Evolutionary conservation across 2,113 vertebrate genomes (phyloP), one percentile per base, ranked within the genome.

Genomic region (Channa argus): DNA sequence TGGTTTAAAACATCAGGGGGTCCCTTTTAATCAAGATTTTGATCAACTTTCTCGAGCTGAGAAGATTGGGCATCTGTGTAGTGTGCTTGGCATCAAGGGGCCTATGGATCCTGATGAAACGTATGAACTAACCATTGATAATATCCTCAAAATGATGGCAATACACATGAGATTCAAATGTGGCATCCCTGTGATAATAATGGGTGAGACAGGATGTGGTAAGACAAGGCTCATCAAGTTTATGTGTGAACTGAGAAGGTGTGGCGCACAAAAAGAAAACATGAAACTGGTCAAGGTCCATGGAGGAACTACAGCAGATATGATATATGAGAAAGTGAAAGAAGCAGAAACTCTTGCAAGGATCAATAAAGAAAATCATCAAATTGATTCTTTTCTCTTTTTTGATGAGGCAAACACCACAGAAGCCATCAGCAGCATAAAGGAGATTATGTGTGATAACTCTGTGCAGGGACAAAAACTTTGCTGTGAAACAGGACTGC

Each of bases 371-470:
- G 1, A 52, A 0, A 8, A 83, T 1, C 63, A 94, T 0, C 50
- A 82, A 0, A 74, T 96, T 88, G 95, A 96, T 73, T 96, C 97
- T 0, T 52, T 97, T 0, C 89, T 98, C 39, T 98, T 98, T 64
- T 96, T 97, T 0, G 97, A 98, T 0, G 97, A 98, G 47, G 96
- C 96, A 84, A 98, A 98, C 65, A 96, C 97, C 0, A 97, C 96
- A 0, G 96, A 97, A 52, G 96, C 96, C 0, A 0, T 97, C 0
- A 95, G 9, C 89, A 95, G 95, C 69, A 96, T 98, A 88, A 98
- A 98, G 79, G 97, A 97, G 64, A 53, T 96, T 3, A 83, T 97
- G 0, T 98, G 97, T 39, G 96, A 98, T 0, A 82, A 2, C 0
- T 96, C 95, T 0, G 95, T 95, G 10, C 83, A 88, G 0, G 97